Evolutionary conservation across 1,140 invertebrate genomes (phyloP).

Genomic region (Lasaia peninsularis): DNA sequence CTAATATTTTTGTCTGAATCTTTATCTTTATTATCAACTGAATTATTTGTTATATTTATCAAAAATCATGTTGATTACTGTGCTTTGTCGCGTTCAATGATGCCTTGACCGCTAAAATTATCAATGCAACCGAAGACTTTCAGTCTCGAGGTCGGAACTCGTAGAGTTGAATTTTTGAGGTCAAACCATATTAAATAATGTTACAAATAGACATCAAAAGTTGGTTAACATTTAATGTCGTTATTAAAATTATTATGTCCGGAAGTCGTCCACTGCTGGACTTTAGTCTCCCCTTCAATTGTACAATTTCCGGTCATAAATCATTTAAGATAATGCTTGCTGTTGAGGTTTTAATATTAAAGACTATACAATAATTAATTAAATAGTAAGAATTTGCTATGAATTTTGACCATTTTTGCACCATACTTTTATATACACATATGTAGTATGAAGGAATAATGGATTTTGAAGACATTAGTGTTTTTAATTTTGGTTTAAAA

Average conservation of each 20-base stretch:
- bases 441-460: too few relatives aligned
- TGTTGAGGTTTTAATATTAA: background rate
- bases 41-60: background rate
- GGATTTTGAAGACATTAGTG: background rate
- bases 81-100: background rate
- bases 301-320: conserved; percentile 5
- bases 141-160: conserved; percentile 50
- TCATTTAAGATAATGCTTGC: background rate
- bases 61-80: background rate
- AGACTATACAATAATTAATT: background rate
- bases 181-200: background rate
- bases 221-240: background rate
- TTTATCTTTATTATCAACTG: background rate
- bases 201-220: background rate
- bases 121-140: conserved; percentile 54
- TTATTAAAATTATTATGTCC: background rate
- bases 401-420: too few relatives aligned
- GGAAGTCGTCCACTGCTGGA: background rate
- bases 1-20: background rate
- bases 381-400: too few relatives aligned
- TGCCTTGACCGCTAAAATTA: conserved; percentile 59
- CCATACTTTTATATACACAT: too few relatives aligned
- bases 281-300: background rate
- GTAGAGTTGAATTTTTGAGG: background rate
- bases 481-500: background rate